Conservation (phyloP, 2,888 invertebrate genomes). For the Campopleginae sp. region DNA sequence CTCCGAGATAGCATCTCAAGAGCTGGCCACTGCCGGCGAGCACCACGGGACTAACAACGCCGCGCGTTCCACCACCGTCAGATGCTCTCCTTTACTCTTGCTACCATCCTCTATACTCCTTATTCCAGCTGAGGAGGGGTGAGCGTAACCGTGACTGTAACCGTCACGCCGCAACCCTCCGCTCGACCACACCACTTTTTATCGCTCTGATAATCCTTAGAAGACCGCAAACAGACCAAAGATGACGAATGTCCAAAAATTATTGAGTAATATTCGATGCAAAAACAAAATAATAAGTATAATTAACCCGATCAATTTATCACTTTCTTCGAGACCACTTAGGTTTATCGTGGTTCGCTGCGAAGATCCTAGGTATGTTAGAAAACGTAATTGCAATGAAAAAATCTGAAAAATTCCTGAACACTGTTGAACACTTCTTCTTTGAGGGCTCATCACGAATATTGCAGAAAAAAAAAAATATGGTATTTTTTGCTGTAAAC, state of each 20-base stretch:
- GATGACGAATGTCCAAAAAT: slow-evolving; percentile 10
- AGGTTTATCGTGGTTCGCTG: neutral
- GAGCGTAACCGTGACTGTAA: slow-evolving; percentile 79
- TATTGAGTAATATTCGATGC: too few relatives aligned
- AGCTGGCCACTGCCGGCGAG: slow-evolving; percentile 68
- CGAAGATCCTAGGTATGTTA: neutral
- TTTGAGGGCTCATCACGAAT: slow-evolving; percentile 1
- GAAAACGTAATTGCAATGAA: neutral
- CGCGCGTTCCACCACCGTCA: slow-evolving; percentile 74
- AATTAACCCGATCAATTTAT: neutral
- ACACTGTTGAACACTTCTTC: neutral
- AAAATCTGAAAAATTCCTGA: neutral
- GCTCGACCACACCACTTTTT: slow-evolving; percentile 52
- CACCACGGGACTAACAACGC: slow-evolving; percentile 62
- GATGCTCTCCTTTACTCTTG: slow-evolving; percentile 73
- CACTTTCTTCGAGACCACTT: slow-evolving; percentile 8
- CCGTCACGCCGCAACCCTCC: slow-evolving; percentile 77
- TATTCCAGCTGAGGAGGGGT: slow-evolving; percentile 66
- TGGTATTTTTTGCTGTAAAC: slow-evolving; percentile 12
- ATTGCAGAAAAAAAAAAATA: slow-evolving; percentile 8
- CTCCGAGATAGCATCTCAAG: slow-evolving; percentile 83
- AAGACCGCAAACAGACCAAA: slow-evolving; percentile 25
- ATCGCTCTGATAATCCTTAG: slow-evolving; percentile 66
- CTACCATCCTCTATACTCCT: slow-evolving; percentile 42
- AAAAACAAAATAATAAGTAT: too few relatives aligned